A percentile compares a stretch with the other conserved stretches of the same genome.
Evolutionary conservation across 2,797 vertebrate genomes (phyloP).

Genomic region (Sebastes steindachneri): DNA sequence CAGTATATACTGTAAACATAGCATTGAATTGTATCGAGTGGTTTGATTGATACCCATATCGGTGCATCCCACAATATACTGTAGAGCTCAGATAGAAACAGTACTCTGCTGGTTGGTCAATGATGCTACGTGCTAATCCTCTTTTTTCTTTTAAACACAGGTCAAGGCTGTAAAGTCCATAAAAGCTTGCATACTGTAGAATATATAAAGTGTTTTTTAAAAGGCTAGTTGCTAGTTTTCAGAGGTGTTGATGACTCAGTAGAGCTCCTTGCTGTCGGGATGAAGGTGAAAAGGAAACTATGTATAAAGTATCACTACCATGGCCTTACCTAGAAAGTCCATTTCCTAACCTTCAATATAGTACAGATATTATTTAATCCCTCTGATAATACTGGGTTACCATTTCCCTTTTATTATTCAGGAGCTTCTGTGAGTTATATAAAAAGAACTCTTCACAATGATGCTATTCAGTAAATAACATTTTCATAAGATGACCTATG

Average conservation of each 20-base stretch:
- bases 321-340: constrained; percentile 8
- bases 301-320: not conserved
- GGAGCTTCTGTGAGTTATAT: not conserved
- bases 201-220: not conserved
- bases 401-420: not conserved
- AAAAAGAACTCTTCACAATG: not conserved
- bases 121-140: constrained; percentile 1
- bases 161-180: constrained; percentile 1
- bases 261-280: not conserved
- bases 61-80: not conserved
- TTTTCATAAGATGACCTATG: not conserved
- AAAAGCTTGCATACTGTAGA: not conserved
- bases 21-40: too few species aligned
- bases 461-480: not conserved
- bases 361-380: not conserved
- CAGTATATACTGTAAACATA: too few species aligned
- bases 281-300: not conserved
- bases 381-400: not conserved
- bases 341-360: not conserved
- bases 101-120: not conserved
- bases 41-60: too few species aligned
- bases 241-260: not conserved
- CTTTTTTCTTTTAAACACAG: constrained; percentile 1
- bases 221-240: constrained; percentile 13
- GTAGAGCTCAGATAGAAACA: not conserved